Percentiles rank a stretch among this genome's conserved stretches.
These are phyloP conservation scores for Cydia amplana DNA, from an alignment of 1,140 invertebrate species.

Conservation along the genomic window DNA sequence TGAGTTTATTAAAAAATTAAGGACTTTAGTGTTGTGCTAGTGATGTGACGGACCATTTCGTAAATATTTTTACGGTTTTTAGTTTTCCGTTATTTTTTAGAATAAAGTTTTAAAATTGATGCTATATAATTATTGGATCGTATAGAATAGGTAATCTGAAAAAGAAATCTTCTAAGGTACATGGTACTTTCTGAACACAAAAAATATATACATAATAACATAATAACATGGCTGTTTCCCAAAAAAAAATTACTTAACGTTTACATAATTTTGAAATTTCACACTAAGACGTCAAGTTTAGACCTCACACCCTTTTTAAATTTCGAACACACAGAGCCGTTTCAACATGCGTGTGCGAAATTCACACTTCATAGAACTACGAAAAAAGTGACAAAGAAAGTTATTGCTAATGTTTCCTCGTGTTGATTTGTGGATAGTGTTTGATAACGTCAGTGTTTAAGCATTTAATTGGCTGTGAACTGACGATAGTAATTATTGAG, in stretches of 20 bases:
- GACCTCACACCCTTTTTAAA: constrained; percentile 1
- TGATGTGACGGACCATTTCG: not conserved
- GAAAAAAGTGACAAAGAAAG: constrained; percentile 32
- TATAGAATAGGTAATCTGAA: not conserved
- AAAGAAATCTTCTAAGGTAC: not conserved
- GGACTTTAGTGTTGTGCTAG: constrained; percentile 9
- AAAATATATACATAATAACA: not conserved
- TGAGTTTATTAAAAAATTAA: not conserved
- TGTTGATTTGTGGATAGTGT: constrained; percentile 23
- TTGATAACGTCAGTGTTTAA: constrained; percentile 24
- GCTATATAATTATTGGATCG: not conserved
- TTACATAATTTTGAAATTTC: not conserved
- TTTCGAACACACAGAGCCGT: constrained; percentile 19
- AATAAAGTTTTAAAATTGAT: not conserved
- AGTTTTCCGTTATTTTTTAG: not conserved
- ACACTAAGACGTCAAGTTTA: constrained; percentile 4
- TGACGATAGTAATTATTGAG: not conserved
- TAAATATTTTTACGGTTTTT: constrained; percentile 2
- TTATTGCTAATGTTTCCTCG: constrained; percentile 23
- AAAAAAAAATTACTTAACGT: constrained; percentile 6
- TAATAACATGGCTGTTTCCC: not conserved
- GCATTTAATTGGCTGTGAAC: not conserved
- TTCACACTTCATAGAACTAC: constrained; percentile 26
- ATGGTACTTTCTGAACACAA: not conserved
- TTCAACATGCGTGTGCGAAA: constrained; percentile 28